phyloP scores from a whole-genome alignment of 2,888 invertebrate species.

The Globia sparganii region DNA sequence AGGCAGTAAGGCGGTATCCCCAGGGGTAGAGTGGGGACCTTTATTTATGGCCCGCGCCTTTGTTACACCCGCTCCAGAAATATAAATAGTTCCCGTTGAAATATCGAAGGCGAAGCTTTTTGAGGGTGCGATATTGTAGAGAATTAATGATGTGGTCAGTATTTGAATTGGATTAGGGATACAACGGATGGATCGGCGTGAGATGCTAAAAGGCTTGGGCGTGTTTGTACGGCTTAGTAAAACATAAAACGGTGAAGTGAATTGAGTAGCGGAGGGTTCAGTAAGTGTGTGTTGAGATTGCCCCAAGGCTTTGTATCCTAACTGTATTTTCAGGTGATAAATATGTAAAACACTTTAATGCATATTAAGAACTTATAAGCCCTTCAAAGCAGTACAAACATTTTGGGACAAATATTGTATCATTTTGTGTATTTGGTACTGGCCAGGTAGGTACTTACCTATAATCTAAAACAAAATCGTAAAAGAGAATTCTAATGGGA shows the following conservation, averaged over 20 bases:
- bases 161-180: constrained; percentile 87
- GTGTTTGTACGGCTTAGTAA: constrained; percentile 85
- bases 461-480: constrained; percentile 77
- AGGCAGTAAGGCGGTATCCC: constrained; percentile 87
- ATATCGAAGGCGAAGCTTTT: constrained; percentile 85
- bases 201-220: constrained; percentile 86
- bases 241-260: constrained; percentile 85
- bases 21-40: constrained; percentile 79
- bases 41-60: constrained; percentile 88
- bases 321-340: constrained; percentile 74
- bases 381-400: constrained; percentile 38
- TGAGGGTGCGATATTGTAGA: constrained; percentile 88
- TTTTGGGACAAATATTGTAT: constrained; percentile 49
- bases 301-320: constrained; percentile 71
- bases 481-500: constrained; percentile 79
- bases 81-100: constrained; percentile 89
- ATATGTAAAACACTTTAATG: constrained; percentile 58
- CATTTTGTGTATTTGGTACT: constrained; percentile 18
- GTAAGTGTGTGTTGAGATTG: constrained; percentile 69
- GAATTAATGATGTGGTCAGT: constrained; percentile 90
- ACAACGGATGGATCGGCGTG: constrained; percentile 71
- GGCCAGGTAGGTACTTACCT: no score
- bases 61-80: constrained; percentile 86
- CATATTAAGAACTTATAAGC: constrained; percentile 49
- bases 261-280: constrained; percentile 73